Percentiles rank a stretch among this genome's conserved stretches.
These are phyloP conservation scores for Atractosteus spatula DNA, from an alignment of 2,113 vertebrate genomes.

Conservation along the genomic window DNA sequence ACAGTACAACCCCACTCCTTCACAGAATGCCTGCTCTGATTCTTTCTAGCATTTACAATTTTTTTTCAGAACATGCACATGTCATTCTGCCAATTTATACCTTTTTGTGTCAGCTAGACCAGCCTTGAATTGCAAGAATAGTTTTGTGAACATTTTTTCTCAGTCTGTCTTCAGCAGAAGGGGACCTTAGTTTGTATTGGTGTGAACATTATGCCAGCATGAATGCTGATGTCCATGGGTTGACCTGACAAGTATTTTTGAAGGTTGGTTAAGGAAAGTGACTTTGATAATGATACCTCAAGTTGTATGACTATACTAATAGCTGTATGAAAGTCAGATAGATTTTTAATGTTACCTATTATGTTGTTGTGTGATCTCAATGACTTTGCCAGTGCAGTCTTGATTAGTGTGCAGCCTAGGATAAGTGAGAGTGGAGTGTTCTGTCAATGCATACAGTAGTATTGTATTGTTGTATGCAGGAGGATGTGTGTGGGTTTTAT, in stretches of 20 bases:
- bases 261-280: constrained; percentile 3
- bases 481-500: background rate
- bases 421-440: background rate
- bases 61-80: too few species aligned
- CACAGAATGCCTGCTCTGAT: too few species aligned
- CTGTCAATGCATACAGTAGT: background rate
- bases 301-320: background rate
- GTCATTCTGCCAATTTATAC: too few species aligned
- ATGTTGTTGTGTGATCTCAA: background rate
- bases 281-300: background rate
- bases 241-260: background rate
- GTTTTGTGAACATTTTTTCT: too few species aligned
- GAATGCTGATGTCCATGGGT: background rate
- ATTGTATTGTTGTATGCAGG: background rate
- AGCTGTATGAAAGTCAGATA: background rate
- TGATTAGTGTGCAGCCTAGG: background rate
- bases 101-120: too few species aligned
- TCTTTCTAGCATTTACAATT: too few species aligned
- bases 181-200: background rate
- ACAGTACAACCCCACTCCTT: too few species aligned
- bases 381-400: background rate
- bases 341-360: background rate
- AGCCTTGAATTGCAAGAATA: too few species aligned
- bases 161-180: too few species aligned
- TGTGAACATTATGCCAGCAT: background rate